These are phyloP conservation scores for Eufriesea mexicana DNA, from an alignment of 1,140 invertebrate genomes.

Conservation along the genomic window DNA sequence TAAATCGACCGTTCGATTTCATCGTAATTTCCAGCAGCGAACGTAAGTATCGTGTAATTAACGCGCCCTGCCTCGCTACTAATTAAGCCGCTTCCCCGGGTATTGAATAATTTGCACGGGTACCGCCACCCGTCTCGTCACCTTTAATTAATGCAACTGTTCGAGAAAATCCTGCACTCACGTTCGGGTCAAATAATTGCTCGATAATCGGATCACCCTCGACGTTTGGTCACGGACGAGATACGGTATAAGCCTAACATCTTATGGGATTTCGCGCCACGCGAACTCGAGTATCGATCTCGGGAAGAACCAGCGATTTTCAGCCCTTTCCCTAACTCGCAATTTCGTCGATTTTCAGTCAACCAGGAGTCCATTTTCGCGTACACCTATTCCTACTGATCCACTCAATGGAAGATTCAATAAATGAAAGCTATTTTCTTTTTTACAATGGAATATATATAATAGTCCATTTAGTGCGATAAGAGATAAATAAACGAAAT, in stretches of 20 bases:
- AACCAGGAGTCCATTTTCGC: too few species aligned
- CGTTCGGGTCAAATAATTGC: neutral
- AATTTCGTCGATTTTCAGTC: too few species aligned
- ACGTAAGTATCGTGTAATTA: slow-evolving; percentile 42
- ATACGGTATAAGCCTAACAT: neutral
- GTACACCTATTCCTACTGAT: too few species aligned
- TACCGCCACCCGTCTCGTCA: neutral
- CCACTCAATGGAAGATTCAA: too few species aligned
- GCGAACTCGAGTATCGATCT: too few species aligned
- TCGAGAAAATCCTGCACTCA: neutral
- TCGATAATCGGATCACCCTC: neutral
- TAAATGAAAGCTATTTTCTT: too few species aligned
- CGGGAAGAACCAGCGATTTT: too few species aligned
- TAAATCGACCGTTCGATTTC: slow-evolving; percentile 57
- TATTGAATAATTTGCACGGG: slow-evolving; percentile 31
- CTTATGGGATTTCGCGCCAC: neutral
- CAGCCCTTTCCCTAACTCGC: too few species aligned
- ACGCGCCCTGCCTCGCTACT: neutral
- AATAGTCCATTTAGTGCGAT: too few species aligned
- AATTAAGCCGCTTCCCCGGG: slow-evolving; percentile 32
- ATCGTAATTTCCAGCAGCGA: slow-evolving; percentile 44
- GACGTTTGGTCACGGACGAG: neutral
- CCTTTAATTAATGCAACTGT: slow-evolving; percentile 24
- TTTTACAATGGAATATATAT: too few species aligned
- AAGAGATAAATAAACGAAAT: too few species aligned